These are phyloP conservation scores for Tenualosa thibaudeaui DNA, from an alignment of 2,797 vertebrate genomes.

Conservation along the genomic window DNA sequence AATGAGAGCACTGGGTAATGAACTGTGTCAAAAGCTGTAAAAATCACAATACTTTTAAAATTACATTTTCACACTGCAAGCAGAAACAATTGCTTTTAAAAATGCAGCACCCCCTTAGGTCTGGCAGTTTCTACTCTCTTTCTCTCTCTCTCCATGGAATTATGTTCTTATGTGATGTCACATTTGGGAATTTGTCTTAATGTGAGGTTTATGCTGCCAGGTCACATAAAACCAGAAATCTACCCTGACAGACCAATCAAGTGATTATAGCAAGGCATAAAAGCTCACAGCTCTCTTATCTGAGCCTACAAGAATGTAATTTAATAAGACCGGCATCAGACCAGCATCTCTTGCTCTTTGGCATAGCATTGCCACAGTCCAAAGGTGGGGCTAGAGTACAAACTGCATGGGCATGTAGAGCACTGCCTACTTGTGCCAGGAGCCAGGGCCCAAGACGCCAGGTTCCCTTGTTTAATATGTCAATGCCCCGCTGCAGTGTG, in stretches of 20 bases:
- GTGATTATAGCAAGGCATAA: constrained; percentile 12
- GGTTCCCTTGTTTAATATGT: neutral
- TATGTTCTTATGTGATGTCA: neutral
- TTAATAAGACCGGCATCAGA: neutral
- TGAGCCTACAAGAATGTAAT: neutral
- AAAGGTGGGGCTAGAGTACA: neutral
- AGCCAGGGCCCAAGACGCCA: neutral
- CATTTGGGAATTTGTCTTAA: constrained; percentile 20
- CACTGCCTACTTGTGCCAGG: neutral
- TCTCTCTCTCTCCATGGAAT: neutral
- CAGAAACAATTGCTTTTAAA: neutral
- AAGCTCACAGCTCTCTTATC: neutral
- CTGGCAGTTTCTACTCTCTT: neutral
- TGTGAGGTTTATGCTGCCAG: constrained; percentile 2
- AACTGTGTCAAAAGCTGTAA: constrained; percentile 53
- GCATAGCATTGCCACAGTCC: neutral
- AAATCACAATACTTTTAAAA: constrained; percentile 41
- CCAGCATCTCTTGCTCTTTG: neutral
- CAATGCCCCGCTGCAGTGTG: neutral
- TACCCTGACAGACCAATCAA: neutral
- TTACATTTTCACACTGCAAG: constrained; percentile 9
- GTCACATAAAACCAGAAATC: neutral
- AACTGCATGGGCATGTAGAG: neutral
- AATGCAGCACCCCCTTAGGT: neutral
- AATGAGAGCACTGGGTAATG: constrained; percentile 53